Evolutionary conservation across 1,140 invertebrate species (phyloP).

Genomic region (Bombus superbus): DNA sequence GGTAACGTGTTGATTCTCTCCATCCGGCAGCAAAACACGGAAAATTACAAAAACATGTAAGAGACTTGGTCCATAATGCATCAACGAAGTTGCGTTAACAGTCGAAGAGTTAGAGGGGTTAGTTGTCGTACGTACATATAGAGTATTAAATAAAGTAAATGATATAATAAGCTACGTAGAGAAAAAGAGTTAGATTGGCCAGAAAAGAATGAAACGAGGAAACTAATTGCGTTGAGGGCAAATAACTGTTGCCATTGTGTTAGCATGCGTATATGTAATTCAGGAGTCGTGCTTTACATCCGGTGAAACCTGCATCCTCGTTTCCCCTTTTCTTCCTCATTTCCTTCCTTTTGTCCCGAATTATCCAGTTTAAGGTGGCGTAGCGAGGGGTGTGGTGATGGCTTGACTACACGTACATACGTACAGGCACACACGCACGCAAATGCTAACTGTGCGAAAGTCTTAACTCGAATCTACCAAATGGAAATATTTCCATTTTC

Average conservation of each 20-base stretch:
- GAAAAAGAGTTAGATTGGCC: background rate
- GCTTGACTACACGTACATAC: constrained; percentile 56
- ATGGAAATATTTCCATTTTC: background rate
- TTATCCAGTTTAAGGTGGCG: constrained; percentile 53
- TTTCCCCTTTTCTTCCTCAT: constrained; percentile 25
- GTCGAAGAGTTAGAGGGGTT: background rate
- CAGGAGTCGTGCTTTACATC: constrained; percentile 21
- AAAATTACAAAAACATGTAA: background rate
- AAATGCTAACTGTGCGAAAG: background rate
- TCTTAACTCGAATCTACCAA: background rate
- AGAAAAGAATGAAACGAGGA: background rate
- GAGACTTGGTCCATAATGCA: too few species aligned
- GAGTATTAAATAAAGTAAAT: constrained; percentile 8
- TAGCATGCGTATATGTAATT: constrained; percentile 43
- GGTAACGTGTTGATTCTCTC: background rate
- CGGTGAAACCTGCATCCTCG: background rate
- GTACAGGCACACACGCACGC: background rate
- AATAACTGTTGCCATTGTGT: constrained; percentile 36
- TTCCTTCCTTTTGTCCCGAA: constrained; percentile 31
- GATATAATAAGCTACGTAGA: background rate
- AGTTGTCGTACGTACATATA: background rate
- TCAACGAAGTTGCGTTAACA: background rate
- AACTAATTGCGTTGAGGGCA: constrained; percentile 7
- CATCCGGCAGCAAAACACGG: too few species aligned
- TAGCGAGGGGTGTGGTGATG: constrained; percentile 67